A percentile compares a stretch with the other conserved stretches of the same genome.
phyloP scores from a whole-genome alignment of 2,888 invertebrate species.

The Tetragonula carbonaria region DNA sequence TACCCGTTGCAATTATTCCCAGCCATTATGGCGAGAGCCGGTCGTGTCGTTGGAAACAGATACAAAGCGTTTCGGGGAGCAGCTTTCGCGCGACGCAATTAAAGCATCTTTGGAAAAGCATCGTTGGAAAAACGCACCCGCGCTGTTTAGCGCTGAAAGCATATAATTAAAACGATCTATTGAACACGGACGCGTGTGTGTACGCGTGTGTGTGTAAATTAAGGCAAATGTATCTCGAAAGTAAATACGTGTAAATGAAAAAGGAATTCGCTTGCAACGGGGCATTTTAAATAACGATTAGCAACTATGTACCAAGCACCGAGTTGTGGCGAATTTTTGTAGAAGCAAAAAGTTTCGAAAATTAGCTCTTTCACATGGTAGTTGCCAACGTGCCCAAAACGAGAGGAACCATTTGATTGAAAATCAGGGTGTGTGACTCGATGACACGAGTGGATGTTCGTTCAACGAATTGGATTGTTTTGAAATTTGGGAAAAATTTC shows the following conservation, averaged over 20 bases:
- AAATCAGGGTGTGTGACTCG: no score
- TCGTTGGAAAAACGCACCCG: background rate
- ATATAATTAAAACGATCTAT: slow-evolving; percentile 1
- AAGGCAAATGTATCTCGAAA: background rate
- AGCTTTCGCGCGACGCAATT: background rate
- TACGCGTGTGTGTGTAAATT: background rate
- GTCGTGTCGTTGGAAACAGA: background rate
- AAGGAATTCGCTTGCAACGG: background rate
- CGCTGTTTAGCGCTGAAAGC: background rate
- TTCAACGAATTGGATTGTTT: no score
- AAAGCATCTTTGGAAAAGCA: background rate
- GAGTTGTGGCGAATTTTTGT: background rate
- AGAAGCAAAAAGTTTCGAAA: background rate
- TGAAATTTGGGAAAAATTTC: no score
- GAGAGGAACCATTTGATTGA: no score
- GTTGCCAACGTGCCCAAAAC: no score
- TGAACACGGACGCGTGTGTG: background rate
- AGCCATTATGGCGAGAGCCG: background rate
- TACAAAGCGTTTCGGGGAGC: background rate
- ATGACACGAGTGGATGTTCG: no score
- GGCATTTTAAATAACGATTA: background rate
- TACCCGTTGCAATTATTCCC: slow-evolving; percentile 14
- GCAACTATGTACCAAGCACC: background rate
- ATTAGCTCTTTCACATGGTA: background rate
- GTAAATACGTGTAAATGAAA: background rate